A percentile compares a stretch with the other conserved stretches of the same genome.
Conservation (phyloP, 2,797 vertebrate genomes). For the Micromesistius poutassou region DNA sequence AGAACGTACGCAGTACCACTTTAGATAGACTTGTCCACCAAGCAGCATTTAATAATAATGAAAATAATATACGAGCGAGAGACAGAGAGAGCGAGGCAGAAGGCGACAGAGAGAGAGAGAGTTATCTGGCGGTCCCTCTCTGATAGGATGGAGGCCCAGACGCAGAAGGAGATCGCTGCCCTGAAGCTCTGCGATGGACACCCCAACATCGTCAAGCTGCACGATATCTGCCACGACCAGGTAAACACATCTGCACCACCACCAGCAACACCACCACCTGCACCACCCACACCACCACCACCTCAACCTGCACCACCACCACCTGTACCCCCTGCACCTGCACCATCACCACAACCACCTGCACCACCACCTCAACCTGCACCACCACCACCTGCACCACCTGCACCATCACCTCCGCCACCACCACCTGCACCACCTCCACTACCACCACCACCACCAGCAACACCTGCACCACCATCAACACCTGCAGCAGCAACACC, state of each 20-base stretch:
- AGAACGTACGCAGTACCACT: background rate
- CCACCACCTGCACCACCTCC: no score
- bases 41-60: background rate
- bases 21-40: background rate
- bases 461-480: no score
- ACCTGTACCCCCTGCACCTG: no score
- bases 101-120: background rate
- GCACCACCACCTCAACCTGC: no score
- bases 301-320: no score
- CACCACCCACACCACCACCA: background rate
- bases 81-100: background rate
- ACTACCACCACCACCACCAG: no score
- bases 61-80: background rate
- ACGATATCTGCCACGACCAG: conserved; percentile 97
- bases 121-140: no score
- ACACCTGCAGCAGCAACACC: no score
- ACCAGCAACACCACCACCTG: no score
- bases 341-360: no score
- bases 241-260: conserved; percentile 54
- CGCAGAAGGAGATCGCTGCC: conserved; percentile 92
- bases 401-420: no score
- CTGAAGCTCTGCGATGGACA: conserved; percentile 95
- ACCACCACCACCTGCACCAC: no score
- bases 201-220: conserved; percentile 93
- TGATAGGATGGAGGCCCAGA: conserved; percentile 92